These are phyloP conservation scores for Bubalus kerabau DNA, from an alignment of 2,113 vertebrate genomes.

Conservation along the genomic window DNA sequence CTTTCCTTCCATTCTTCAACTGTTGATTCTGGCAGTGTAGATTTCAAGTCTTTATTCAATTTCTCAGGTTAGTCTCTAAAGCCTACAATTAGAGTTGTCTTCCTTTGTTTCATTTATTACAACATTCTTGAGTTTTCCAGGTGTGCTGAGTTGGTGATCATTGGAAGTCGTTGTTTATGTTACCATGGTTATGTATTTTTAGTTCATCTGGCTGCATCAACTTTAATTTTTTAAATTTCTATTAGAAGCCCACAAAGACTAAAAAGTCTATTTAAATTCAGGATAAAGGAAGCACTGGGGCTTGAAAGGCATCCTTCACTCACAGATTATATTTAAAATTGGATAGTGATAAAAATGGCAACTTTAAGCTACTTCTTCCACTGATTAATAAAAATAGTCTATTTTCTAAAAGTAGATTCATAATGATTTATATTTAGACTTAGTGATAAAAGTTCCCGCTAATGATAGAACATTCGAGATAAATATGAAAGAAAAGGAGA, in stretches of 20 bases:
- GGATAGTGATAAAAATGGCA: background rate
- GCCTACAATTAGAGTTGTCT: background rate
- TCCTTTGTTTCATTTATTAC: background rate
- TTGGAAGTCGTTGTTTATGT: background rate
- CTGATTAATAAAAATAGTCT: background rate
- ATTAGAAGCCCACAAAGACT: background rate
- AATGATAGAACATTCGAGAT: background rate
- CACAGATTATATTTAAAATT: background rate
- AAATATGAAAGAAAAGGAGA: background rate
- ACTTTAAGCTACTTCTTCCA: background rate
- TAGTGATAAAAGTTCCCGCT: background rate
- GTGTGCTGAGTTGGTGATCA: background rate
- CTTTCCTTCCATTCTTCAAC: background rate
- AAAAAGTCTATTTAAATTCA: background rate
- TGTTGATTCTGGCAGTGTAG: background rate
- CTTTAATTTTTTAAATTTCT: background rate
- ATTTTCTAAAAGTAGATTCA: slow-evolving; percentile 34
- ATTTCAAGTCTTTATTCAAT: background rate
- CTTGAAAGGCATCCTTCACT: background rate
- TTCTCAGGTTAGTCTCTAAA: background rate
- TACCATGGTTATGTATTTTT: background rate
- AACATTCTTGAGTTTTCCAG: background rate
- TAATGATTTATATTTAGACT: background rate
- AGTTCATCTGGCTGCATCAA: background rate
- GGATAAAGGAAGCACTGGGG: background rate